A percentile compares a stretch with the other conserved stretches of the same genome.
Conservation (phyloP, 64 coral and sea anemone genomes). For the Trachythela sp. region DNA sequence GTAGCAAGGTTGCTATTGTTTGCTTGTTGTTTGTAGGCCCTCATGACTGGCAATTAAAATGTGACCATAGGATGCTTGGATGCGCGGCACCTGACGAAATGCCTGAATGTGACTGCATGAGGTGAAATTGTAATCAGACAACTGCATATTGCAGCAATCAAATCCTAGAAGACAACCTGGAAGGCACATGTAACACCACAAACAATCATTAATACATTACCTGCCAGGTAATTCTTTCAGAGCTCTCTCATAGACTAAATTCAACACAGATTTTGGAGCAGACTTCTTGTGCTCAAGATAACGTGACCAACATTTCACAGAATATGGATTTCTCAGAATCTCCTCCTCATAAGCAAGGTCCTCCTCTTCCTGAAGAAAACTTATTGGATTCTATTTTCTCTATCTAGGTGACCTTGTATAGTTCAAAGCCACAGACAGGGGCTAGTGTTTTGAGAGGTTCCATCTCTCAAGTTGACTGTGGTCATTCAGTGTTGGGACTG, state of each 20-base stretch:
- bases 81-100: no score
- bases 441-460: no score
- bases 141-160: neutral
- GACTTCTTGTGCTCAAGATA: conserved; percentile 88
- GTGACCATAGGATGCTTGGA: no score
- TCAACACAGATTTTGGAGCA: conserved; percentile 61
- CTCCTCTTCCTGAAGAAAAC: conserved; percentile 68
- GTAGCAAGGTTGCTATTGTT: no score
- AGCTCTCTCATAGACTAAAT: conserved; percentile 88
- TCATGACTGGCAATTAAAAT: no score
- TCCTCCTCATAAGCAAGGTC: conserved; percentile 96
- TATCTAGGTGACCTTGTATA: neutral
- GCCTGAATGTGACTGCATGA: no score
- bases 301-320: conserved; percentile 94
- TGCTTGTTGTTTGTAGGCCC: no score
- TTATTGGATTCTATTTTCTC: neutral
- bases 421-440: neutral
- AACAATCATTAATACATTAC: no score
- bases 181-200: no score
- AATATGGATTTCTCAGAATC: conserved; percentile 91
- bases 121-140: neutral
- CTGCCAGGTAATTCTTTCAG: conserved; percentile 96
- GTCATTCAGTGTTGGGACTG: no score
- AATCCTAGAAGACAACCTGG: no score
- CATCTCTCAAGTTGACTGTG: no score